Conservation (phyloP, 2,888 invertebrate species). For the Stenolophus ochropezus region DNA sequence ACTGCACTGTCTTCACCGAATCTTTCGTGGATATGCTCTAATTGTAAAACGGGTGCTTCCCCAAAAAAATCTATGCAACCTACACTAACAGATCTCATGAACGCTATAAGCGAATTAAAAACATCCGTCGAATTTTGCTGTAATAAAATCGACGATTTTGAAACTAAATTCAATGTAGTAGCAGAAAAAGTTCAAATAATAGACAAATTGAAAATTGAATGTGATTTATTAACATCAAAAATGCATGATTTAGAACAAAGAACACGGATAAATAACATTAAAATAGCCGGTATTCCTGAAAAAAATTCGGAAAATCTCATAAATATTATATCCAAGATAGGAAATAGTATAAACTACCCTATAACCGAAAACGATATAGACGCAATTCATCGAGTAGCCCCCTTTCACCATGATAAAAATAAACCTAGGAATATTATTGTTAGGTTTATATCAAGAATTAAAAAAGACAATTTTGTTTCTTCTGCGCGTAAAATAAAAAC, state of each 20-base stretch:
- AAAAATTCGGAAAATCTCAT: background rate
- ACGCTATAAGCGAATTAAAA: background rate
- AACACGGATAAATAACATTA: background rate
- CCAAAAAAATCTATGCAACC: background rate
- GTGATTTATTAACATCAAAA: background rate
- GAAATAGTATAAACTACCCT: background rate
- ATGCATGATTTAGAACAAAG: background rate
- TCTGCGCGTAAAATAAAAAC: background rate
- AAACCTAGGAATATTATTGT: constrained; percentile 17
- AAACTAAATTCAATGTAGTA: background rate
- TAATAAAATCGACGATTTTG: background rate
- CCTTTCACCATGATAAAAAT: background rate
- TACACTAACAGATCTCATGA: background rate
- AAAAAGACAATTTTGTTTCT: background rate
- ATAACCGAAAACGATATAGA: background rate
- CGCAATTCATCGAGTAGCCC: background rate
- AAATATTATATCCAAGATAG: background rate
- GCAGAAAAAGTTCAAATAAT: background rate
- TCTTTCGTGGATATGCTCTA: background rate
- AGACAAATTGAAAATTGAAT: background rate
- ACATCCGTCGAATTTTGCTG: background rate
- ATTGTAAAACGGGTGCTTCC: background rate
- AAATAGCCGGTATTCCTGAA: background rate
- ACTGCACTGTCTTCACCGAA: background rate
- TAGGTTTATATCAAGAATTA: background rate